Evolutionary conservation across 2,113 vertebrate species (phyloP).

Genomic region (Serinus canaria): DNA sequence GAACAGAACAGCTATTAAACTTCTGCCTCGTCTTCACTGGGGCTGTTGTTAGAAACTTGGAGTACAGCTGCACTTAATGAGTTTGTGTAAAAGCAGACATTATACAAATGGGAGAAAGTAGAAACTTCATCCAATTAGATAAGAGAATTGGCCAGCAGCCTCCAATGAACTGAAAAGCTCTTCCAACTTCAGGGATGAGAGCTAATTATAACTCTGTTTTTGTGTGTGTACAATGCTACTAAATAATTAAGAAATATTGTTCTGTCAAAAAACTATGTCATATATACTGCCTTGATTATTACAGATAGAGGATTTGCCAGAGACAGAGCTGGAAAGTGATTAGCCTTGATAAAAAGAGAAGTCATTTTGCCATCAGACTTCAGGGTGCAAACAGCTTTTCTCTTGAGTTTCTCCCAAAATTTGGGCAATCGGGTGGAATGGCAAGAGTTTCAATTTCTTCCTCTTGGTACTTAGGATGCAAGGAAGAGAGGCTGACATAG

Average conservation of each 20-base stretch:
- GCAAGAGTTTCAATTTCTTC: neutral
- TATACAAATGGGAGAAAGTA: conserved; percentile 48
- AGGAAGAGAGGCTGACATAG: neutral
- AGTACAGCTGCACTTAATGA: conserved; percentile 68
- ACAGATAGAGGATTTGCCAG: conserved; percentile 23
- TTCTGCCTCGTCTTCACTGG: conserved; percentile 6
- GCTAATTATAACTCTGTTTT: conserved; percentile 65
- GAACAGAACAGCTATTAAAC: conserved; percentile 28
- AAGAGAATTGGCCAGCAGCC: conserved; percentile 59
- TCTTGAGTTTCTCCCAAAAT: neutral
- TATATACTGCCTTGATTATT: conserved; percentile 28
- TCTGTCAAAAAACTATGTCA: conserved; percentile 52
- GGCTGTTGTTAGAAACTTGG: conserved; percentile 40
- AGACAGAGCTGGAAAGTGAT: neutral
- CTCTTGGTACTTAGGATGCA: neutral
- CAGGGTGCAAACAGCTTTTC: neutral
- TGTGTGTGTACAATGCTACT: neutral
- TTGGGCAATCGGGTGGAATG: neutral
- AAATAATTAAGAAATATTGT: conserved; percentile 56
- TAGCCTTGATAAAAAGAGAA: neutral
- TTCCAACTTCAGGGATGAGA: conserved; percentile 61
- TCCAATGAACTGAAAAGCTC: conserved; percentile 52
- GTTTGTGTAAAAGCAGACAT: conserved; percentile 61
- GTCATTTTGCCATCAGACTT: neutral
- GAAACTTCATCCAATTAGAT: conserved; percentile 60